These are phyloP conservation scores for Apis laboriosa DNA, from an alignment of 1,140 invertebrate genomes.

Conservation along the genomic window DNA sequence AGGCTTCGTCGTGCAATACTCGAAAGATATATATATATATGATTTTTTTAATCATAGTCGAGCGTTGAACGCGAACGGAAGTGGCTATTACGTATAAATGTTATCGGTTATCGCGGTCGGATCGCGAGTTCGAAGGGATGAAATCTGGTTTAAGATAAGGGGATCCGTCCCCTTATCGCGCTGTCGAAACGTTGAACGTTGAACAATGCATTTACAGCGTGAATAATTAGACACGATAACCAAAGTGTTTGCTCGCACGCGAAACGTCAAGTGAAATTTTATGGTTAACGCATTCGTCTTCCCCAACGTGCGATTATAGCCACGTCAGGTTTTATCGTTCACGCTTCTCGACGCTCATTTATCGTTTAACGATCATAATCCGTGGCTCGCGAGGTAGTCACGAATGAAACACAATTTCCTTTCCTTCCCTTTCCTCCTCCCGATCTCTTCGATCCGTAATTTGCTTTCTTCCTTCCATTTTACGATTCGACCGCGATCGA, in stretches of 20 bases:
- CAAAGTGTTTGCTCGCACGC: slow-evolving; percentile 8
- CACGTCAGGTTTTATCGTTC: background rate
- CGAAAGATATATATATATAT: no score
- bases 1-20: no score
- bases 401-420: background rate
- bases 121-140: background rate
- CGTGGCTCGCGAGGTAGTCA: background rate
- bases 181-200: slow-evolving; percentile 20
- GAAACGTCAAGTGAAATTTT: slow-evolving; percentile 15
- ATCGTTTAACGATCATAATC: background rate
- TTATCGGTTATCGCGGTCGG: background rate
- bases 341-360: background rate
- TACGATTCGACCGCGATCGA: no score
- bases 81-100: no score
- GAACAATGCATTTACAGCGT: background rate
- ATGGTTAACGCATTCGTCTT: slow-evolving; percentile 4
- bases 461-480: no score
- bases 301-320: background rate
- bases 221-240: slow-evolving; percentile 6
- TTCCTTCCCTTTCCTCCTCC: no score
- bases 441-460: no score
- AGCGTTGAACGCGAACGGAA: background rate
- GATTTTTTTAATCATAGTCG: no score
- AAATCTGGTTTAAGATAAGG: slow-evolving; percentile 1
- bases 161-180: background rate